Evolutionary conservation across 2,888 invertebrate species (phyloP).

Genomic region (Glyphotaelius pellucidus): DNA sequence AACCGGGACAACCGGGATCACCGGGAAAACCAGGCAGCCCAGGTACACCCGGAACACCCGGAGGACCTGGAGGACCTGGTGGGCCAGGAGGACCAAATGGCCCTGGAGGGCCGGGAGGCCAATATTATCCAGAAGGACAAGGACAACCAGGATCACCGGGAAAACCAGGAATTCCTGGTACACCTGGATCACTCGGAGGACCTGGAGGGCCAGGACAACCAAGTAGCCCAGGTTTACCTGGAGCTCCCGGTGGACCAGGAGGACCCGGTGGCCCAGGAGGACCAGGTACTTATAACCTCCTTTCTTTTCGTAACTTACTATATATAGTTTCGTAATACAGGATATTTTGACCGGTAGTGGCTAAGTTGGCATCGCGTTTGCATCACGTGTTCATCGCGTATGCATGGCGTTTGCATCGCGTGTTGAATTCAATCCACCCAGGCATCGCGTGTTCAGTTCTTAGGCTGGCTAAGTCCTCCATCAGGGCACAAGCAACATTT

Average conservation of each 20-base stretch:
- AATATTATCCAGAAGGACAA: conserved; percentile 68
- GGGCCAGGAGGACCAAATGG: conserved; percentile 59
- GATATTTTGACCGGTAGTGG: no score
- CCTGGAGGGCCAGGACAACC: conserved; percentile 58
- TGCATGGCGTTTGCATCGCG: no score
- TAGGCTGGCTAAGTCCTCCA: no score
- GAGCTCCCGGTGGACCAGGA: no score
- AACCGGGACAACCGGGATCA: conserved; percentile 48
- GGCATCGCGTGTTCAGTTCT: no score
- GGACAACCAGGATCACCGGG: neutral
- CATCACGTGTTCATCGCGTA: no score
- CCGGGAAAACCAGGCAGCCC: conserved; percentile 67
- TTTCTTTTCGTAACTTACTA: neutral
- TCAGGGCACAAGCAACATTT: no score
- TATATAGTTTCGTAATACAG: no score
- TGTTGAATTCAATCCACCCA: no score
- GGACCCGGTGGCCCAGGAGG: conserved; percentile 49
- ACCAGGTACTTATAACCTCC: conserved; percentile 47
- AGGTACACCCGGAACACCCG: conserved; percentile 66
- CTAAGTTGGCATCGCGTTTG: no score
- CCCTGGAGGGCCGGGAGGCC: conserved; percentile 51
- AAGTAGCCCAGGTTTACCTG: conserved; percentile 51
- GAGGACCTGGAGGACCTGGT: conserved; percentile 53
- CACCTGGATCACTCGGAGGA: conserved; percentile 62
- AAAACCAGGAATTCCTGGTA: conserved; percentile 67